Base-by-base conservation (phyloP, 2,888 invertebrate species). In the Phasia obesa region DNA sequence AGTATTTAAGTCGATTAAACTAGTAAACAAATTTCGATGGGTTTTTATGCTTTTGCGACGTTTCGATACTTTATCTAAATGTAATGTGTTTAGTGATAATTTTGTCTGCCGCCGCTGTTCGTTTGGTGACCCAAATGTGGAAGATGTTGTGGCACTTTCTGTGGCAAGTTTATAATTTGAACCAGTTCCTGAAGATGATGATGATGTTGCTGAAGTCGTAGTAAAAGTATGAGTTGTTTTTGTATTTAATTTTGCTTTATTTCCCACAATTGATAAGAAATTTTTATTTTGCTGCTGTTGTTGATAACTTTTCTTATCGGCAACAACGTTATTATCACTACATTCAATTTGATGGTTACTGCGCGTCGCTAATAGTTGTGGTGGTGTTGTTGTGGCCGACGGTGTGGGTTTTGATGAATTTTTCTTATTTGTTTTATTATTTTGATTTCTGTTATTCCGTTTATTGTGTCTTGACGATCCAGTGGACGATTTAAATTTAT, bases 1-100 rank as follows among this genome's bases (percentile, higher is more conserved):
- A 0, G 53, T 67, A 49, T 76, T 71, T 31, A 74, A 51, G 25
- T 74, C 70, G 21, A 62, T 69, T 64, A 75, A 60, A 76, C 67
- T 83, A 44, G 67, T 83, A 15, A 83, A 83, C 60, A 79, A 83
- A 31, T 67, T 80, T 42, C 87, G 87, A 86, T 87, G 87, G 47
- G 87, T 87, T 19, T 88, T 87, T 77, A 87, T 70, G 77, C 84
- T 87, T 62, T 87, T 88, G n/a, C 87, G 87, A 84, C 88, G 86
- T 82, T 88, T 88, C 42, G 86, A 85, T 79, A 84, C 83, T 81
- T 87, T 88, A 73, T 86, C 85, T 44, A 84, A 74, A 55, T 69
- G 74, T 55, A 59, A 60, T 19, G 62, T 23, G 21, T 64, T 47
- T 4, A 47, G 62, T 23, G 76, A 55, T 35, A 70, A 71, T 79